Percentiles rank a stretch among this genome's conserved stretches.
phyloP scores from a whole-genome alignment of 2,113 vertebrate species.

The Penelope pileata region DNA sequence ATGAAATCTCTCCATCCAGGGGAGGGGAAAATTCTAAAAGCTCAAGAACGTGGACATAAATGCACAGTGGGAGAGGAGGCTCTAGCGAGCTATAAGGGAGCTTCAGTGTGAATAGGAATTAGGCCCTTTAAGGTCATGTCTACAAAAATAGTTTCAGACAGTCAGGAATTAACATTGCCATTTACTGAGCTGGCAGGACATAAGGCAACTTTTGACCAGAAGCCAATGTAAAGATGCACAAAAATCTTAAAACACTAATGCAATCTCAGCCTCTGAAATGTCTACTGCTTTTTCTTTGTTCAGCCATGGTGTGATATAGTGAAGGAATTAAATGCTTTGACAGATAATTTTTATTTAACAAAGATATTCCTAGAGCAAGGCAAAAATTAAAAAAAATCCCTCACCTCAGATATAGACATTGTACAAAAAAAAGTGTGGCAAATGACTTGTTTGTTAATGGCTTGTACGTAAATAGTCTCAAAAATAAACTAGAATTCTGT shows the following conservation, averaged over 20 bases:
- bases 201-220: conserved; percentile 1
- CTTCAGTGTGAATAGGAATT: not conserved
- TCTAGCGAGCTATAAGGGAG: not conserved
- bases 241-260: not conserved
- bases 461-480: not conserved
- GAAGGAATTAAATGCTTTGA: not conserved
- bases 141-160: not conserved
- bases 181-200: conserved; percentile 13
- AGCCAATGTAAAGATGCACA: not conserved
- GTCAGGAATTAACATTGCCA: not conserved
- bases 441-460: not conserved
- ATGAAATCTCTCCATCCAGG: not conserved
- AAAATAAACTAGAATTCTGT: not conserved
- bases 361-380: not conserved
- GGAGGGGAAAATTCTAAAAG: not conserved
- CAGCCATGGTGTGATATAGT: not conserved
- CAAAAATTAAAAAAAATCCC: not conserved
- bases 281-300: not conserved
- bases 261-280: conserved; percentile 1
- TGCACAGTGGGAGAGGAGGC: not conserved
- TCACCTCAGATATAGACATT: not conserved
- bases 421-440: not conserved
- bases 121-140: not conserved
- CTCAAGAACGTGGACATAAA: not conserved
- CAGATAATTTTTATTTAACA: not conserved